A percentile compares a stretch with the other conserved stretches of the same genome.
phyloP scores from a whole-genome alignment of 92 coral and sea anemone genomes.

The Phenganax marumi region DNA sequence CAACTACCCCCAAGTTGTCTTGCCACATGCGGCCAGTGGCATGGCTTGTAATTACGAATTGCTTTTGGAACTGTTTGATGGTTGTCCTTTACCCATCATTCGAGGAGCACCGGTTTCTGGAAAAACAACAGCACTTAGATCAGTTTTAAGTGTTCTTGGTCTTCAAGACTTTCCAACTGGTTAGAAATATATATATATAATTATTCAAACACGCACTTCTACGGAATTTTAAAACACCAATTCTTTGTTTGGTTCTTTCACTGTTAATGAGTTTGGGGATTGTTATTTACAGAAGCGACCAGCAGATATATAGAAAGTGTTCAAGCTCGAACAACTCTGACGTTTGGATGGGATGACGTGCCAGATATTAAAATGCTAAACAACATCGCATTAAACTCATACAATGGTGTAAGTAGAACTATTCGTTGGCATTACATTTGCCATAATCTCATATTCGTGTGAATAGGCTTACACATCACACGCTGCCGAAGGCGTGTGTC shows the following conservation, averaged over 20 bases:
- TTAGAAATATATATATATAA: background rate
- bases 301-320: background rate
- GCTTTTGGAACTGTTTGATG: slow-evolving; percentile 3
- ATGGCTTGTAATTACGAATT: slow-evolving; percentile 53
- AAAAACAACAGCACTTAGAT: slow-evolving; percentile 52
- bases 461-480: too few relatives aligned
- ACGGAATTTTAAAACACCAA: background rate
- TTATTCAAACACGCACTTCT: background rate
- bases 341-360: background rate
- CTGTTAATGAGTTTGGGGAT: too few relatives aligned
- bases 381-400: background rate
- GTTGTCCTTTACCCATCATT: slow-evolving; percentile 48
- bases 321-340: background rate
- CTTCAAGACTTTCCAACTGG: background rate
- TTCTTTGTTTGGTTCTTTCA: background rate
- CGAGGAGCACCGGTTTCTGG: slow-evolving; percentile 57
- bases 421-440: background rate
- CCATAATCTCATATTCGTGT: too few relatives aligned
- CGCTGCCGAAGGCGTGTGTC: too few relatives aligned
- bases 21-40: slow-evolving; percentile 47
- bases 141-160: slow-evolving; percentile 22
- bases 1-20: slow-evolving; percentile 49
- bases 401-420: background rate
- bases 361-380: background rate
- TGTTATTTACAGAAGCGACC: background rate